phyloP scores from a whole-genome alignment of 2,888 invertebrate species.

The Strigamia crassipes region DNA sequence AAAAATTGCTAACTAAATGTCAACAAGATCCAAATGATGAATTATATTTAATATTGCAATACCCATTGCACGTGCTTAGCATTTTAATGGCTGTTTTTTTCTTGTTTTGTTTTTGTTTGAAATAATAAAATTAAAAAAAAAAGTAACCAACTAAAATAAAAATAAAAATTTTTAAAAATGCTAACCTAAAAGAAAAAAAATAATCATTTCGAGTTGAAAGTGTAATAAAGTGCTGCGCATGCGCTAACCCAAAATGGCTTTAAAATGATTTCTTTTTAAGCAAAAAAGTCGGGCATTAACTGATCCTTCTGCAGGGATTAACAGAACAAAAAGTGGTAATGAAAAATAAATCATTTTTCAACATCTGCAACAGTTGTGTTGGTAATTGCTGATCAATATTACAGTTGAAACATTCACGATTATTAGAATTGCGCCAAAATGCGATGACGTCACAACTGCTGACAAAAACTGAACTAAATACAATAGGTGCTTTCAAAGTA shows the following conservation, averaged over 20 bases:
- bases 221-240: no score
- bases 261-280: background rate
- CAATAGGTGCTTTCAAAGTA: no score
- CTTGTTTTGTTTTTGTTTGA: background rate
- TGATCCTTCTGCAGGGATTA: background rate
- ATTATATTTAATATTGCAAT: conserved; percentile 30
- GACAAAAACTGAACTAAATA: no score
- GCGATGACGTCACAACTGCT: no score
- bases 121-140: background rate
- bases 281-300: background rate
- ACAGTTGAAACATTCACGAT: no score
- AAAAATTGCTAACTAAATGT: background rate
- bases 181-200: background rate
- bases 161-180: background rate
- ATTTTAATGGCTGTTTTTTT: conserved; percentile 9
- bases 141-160: background rate
- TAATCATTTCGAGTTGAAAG: no score
- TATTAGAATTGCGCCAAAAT: no score
- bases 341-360: background rate
- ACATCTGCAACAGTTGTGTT: conserved; percentile 18
- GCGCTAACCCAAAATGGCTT: no score
- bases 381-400: no score
- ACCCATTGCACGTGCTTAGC: background rate
- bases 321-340: background rate
- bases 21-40: conserved; percentile 20